phyloP scores from a whole-genome alignment of 37 sponge, comb jelly and placozoan genomes.

The Aplysina aerophoba region DNA sequence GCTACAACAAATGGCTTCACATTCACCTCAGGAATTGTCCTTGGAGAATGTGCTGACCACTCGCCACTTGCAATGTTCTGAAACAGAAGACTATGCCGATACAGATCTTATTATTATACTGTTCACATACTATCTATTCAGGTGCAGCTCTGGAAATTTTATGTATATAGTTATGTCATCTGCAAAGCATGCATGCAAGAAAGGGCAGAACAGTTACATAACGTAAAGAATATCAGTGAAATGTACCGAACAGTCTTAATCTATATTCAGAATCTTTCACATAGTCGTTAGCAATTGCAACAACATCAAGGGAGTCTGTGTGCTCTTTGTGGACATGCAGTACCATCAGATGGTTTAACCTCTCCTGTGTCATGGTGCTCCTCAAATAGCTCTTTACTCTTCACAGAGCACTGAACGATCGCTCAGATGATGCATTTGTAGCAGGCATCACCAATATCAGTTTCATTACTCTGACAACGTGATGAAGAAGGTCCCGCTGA shows the following conservation, averaged over 20 bases:
- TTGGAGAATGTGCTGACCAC: too few species aligned
- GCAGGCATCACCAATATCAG: conserved; percentile 62
- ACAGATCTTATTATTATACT: too few species aligned
- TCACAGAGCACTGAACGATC: conserved; percentile 52
- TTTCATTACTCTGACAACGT: conserved; percentile 31
- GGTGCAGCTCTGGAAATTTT: too few species aligned
- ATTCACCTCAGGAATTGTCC: too few species aligned
- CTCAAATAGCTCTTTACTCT: conserved; percentile 32
- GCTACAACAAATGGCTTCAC: too few species aligned
- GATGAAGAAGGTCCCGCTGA: conserved; percentile 29
- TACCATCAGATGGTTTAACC: conserved; percentile 32
- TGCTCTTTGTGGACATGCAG: conserved; percentile 31
- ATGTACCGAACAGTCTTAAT: not conserved
- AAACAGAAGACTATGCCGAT: too few species aligned
- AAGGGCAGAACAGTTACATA: too few species aligned
- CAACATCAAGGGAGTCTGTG: not conserved
- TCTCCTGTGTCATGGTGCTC: conserved; percentile 44
- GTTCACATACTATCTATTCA: too few species aligned
- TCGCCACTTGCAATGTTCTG: too few species aligned
- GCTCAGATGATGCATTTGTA: conserved; percentile 54
- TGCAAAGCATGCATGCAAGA: too few species aligned
- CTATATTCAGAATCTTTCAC: not conserved
- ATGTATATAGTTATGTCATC: too few species aligned
- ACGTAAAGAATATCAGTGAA: too few species aligned
- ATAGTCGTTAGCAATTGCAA: not conserved